Conservation (phyloP, 1,140 invertebrate species). For the Matsumurasca onukii region DNA sequence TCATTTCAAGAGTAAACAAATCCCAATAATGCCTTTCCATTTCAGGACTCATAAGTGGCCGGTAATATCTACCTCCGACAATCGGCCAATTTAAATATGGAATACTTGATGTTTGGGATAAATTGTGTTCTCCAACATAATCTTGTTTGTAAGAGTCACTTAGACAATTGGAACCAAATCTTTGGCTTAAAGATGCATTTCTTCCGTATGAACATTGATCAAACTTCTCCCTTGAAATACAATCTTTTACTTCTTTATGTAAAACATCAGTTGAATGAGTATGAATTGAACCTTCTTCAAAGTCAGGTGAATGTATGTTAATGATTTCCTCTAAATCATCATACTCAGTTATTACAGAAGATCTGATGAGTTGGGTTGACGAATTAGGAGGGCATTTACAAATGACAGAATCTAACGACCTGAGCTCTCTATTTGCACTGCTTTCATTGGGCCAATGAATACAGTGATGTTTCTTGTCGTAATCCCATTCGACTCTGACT, state of each 20-base stretch:
- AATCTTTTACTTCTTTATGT: too few species aligned
- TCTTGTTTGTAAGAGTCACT: not conserved
- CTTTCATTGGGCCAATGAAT: not conserved
- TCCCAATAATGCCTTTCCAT: not conserved
- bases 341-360: too few species aligned
- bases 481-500: slow-evolving; percentile 1
- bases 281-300: too few species aligned
- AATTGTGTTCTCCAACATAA: not conserved
- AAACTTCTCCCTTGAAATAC: too few species aligned
- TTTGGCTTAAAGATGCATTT: not conserved
- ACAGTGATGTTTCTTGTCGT: not conserved
- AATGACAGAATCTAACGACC: not conserved
- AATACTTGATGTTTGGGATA: not conserved
- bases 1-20: not conserved
- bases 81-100: slow-evolving; percentile 5
- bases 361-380: not conserved
- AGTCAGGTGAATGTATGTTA: too few species aligned
- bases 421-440: not conserved
- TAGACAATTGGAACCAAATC: not conserved
- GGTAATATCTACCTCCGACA: not conserved
- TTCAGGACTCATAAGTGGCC: not conserved
- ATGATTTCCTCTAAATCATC: too few species aligned
- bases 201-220: too few species aligned
- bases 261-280: too few species aligned
- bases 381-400: not conserved